Evolutionary conservation across 2,888 invertebrate genomes (phyloP).

Genomic region (Erebia ligea): DNA sequence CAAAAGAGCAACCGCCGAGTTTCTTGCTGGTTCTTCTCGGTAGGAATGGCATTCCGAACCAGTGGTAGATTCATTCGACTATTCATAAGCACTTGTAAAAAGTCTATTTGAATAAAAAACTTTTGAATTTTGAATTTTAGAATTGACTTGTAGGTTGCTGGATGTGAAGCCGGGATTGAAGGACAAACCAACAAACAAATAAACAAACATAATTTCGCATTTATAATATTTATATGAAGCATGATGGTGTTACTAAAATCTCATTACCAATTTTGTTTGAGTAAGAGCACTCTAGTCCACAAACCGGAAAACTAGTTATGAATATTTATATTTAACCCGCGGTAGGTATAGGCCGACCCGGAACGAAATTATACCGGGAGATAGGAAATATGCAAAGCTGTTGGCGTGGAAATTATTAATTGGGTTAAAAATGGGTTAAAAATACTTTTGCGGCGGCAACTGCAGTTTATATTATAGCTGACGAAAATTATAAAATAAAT

Average conservation of each 20-base stretch:
- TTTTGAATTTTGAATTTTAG: too few species aligned
- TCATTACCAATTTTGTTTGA: constrained; percentile 46
- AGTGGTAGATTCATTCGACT: too few species aligned
- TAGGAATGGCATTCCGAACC: too few species aligned
- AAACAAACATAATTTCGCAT: too few species aligned
- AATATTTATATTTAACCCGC: constrained; percentile 48
- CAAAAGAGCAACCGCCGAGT: too few species aligned
- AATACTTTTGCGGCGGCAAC: constrained; percentile 27
- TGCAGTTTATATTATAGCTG: neutral
- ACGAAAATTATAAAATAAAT: neutral
- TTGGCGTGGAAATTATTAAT: constrained; percentile 34
- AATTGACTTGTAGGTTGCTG: too few species aligned
- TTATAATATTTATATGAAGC: neutral
- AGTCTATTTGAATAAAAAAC: too few species aligned
- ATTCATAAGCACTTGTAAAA: too few species aligned
- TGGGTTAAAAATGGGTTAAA: constrained; percentile 23
- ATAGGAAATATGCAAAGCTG: constrained; percentile 41
- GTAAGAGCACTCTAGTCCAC: constrained; percentile 41
- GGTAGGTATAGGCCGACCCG: constrained; percentile 38
- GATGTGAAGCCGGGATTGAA: too few species aligned
- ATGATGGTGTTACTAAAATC: constrained; percentile 37
- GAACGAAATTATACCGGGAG: constrained; percentile 37
- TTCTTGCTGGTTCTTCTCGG: too few species aligned
- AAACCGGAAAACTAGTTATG: constrained; percentile 46
- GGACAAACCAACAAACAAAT: too few species aligned